Base-by-base conservation (phyloP, 2,888 invertebrate species). In the Morpho achilles region DNA sequence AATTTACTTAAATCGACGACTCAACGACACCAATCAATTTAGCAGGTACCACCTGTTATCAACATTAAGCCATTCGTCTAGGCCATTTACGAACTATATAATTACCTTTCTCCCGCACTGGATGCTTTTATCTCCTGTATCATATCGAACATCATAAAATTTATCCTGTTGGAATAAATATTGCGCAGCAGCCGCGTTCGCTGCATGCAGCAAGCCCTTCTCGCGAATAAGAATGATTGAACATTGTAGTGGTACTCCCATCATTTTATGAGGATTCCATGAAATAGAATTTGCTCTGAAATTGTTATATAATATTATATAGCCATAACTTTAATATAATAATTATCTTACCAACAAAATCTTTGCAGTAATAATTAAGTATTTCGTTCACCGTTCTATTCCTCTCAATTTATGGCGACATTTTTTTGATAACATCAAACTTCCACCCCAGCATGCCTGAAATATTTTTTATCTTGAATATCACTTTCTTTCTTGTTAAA, bases 251-350 rank as follows among this genome's bases (percentile, higher is more conserved):
- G 96, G 96, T 0, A 94, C 95, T 7, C 96, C 96, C 8, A 95
- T 90, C 92, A 96, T 94, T 79, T 97, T 97, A 80, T 97, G 97
- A 0, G 96, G 95, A 87, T 97, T 96, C 96, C 96, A 97, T 0
- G 95, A 91, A 64, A 96, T 88, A 0, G 96, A 96, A 73, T 96
- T 92, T 0, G 94, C 93, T 70, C 95, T 94, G 77, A 16, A 84
- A 80, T 52, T 16, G 41, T 40, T 6, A 43, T 8, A 43, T 43
- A 43, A 4, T n/a, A 9, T 43, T 32, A 32, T 32, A 16, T 32
- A 32, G 3, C 3, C 5, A 32, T 32, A 32, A 32, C 32, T 32
- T 32, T 5, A 32, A 32, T 32, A 32, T 32, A 32, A 32, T 32
- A 32, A 32, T 32, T 32, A 32, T 32, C 32, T 32, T 32, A 32